Evolutionary conservation across 2,797 vertebrate species (phyloP), one percentile per base, ranked within the genome.

Genomic region (Lemur catta): DNA sequence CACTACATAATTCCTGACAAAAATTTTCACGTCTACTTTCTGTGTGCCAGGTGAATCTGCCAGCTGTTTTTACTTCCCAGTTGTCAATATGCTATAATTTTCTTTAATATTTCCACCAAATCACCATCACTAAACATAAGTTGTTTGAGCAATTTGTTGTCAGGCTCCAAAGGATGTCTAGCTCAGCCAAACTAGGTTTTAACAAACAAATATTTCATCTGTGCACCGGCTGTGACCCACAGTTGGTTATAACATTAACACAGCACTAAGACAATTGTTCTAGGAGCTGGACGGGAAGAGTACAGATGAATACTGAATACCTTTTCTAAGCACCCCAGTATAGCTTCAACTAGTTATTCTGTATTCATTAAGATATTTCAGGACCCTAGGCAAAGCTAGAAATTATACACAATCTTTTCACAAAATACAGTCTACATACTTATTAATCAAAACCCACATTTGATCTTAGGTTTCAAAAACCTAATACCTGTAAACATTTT

Each of bases 371-470:
- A 93, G 33, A 6, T 69, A 72, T 35, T 84, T 94, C 43, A 91
- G n/a, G 59, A 89, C 7, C 9, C 55, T 52, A 85, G 82, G 14
- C 59, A 93, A 63, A 84, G 65, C 13, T 80, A 43, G 88, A 96
- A 84, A 82, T 30, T 72, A 85, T 22, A 55, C 7, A 80, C 3
- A 90, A n/a, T 76, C 46, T 85, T 78, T 94, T 69, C 41, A 84
- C 30, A 82, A 30, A 92, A 95, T 50, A 93, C 17, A 84, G 24
- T 94, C 76, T 78, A 85, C 10, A 89, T 67, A 76, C 8, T 89
- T 88, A 94, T 84, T 61, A 93, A 93, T 93, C 55, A 95, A 95
- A 95, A 85, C 43, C 14, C 35, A 71, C 24, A 89, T 67, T 93
- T 87, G 85, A 69, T 59, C 22, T 88, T 88, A 92, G 52, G n/a